Base-by-base conservation (phyloP, 35 echinoderm and acorn worm genomes). In the Diadema setosum region DNA sequence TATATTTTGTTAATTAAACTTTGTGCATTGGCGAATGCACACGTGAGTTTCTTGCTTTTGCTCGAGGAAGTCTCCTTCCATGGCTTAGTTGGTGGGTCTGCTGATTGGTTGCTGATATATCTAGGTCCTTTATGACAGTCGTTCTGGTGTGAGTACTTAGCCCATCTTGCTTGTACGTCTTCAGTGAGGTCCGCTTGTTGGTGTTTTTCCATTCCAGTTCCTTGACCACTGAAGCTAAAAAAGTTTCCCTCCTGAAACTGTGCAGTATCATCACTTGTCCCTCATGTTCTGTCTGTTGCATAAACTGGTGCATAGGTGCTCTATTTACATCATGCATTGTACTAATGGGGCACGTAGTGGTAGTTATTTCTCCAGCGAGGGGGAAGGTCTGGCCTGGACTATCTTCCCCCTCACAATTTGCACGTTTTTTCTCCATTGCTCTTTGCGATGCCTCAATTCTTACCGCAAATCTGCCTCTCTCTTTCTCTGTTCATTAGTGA, bases 271-370 rank as follows among this genome's bases (percentile, higher is more conserved):
- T 16, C 56, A 4, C 44, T 75, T 43, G 32, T 44, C 37, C 61
- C 34, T 23, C 21, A 18, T 65, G 21, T 26, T 87, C 9, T 9
- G n/a, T 9, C n/a, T 52, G 48, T 52, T 52, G 48, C 48, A 52
- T 42, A 39, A 37, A 36, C 17, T 87, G 56, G 12, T 75, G 37
- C 42, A 29, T 45, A 27, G 12, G 67, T 78, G 64, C 65, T 5
- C 45, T 88, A 75, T 88, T 88, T 87, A 87, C 84, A 78, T 74
- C 11, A 70, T 80, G 64, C 30, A 17, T 88, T 37, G 43, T 43
- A n/a, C 29, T 78, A 75, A 20, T 42, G 65, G 25, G n/a, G 3
- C 30, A 32, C 49, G 56, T 84, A 37, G 18, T 80, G 32, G 73
- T 36, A 80, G 23, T 80, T 80, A 80, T 33, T 80, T 80, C 34